Evolutionary conservation across 2,888 invertebrate species (phyloP).

Genomic region (Apamea monoglypha): DNA sequence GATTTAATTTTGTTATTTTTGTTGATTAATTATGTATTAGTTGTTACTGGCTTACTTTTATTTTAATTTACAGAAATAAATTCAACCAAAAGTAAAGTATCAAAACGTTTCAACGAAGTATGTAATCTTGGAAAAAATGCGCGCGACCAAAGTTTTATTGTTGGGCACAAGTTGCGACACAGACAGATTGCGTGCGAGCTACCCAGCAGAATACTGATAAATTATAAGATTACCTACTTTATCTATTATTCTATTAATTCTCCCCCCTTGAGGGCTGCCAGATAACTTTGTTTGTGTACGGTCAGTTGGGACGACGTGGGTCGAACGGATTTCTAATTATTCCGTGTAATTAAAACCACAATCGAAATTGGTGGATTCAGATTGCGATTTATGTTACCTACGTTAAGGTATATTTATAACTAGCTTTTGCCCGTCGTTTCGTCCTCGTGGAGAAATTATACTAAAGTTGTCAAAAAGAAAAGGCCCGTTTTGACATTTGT

Average conservation of each 20-base stretch:
- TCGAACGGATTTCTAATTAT: constrained; percentile 53
- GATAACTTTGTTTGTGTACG: constrained; percentile 50
- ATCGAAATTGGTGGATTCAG: constrained; percentile 28
- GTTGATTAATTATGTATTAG: too few relatives aligned
- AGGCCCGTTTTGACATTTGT: too few relatives aligned
- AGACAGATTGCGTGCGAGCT: constrained; percentile 56
- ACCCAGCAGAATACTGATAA: constrained; percentile 40
- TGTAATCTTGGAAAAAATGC: constrained; percentile 28
- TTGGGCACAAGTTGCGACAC: constrained; percentile 49
- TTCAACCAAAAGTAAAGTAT: constrained; percentile 16
- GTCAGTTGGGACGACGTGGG: constrained; percentile 32
- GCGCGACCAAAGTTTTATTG: constrained; percentile 53
- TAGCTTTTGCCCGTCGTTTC: neutral
- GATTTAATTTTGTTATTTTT: too few relatives aligned
- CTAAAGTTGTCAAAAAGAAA: too few relatives aligned
- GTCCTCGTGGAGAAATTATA: neutral
- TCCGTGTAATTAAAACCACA: constrained; percentile 59
- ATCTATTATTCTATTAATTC: constrained; percentile 66
- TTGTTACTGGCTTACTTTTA: too few relatives aligned
- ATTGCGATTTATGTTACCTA: constrained; percentile 27
- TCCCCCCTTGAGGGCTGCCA: constrained; percentile 36
- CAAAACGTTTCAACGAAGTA: constrained; percentile 24
- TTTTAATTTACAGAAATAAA: too few relatives aligned
- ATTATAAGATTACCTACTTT: constrained; percentile 62
- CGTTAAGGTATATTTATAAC: neutral